Base-by-base conservation (phyloP, 2,113 vertebrate species). In the Vidua macroura region DNA sequence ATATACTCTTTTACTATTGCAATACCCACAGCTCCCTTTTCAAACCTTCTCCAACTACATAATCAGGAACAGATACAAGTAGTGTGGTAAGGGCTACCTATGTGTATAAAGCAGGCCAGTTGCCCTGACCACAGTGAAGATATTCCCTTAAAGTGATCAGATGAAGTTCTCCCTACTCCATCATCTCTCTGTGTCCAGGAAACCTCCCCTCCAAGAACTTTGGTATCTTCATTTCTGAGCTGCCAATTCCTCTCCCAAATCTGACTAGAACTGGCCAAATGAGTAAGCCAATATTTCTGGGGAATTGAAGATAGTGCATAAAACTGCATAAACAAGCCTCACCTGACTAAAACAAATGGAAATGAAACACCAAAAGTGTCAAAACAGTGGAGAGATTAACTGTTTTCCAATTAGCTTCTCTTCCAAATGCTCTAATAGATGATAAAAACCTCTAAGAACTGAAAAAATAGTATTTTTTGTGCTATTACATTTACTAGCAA, bases 171-270 rank as follows among this genome's bases (percentile, higher is more conserved):
- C 25, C 25, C 15, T 51, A 16, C 8, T 59, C 19, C 23, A 33
- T 31, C 18, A 66, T 3, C 25, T 64, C 15, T 41, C 10, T 44
- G 0, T 19, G n/a, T 76, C 43, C 37, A 52, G 4, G 33, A 83
- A 90, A 68, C 9, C 10, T 49, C 35, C 16, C 10, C 20, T 53
- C 35, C 24, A 86, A 52, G 25, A 53, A 76, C 49, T 72, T 55
- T 1, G 15, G 3, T 52, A 31, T n/a, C 43, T 67, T 49, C 0
- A 2, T 44, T 64, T 74, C 41, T 1, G 1, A 83, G 37, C 11
- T 75, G 18, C 18, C 43, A 55, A 18, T 51, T 92, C 20, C 18
- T 46, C 64, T 69, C 30, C 43, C 52, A 80, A 41, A 62, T 37
- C 13, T 77, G n/a, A 59, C 28, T 5, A 48, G 7, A 49, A 83